Evolutionary conservation across 2,888 invertebrate species (phyloP).

Genomic region (Cerceris ruficornis): DNA sequence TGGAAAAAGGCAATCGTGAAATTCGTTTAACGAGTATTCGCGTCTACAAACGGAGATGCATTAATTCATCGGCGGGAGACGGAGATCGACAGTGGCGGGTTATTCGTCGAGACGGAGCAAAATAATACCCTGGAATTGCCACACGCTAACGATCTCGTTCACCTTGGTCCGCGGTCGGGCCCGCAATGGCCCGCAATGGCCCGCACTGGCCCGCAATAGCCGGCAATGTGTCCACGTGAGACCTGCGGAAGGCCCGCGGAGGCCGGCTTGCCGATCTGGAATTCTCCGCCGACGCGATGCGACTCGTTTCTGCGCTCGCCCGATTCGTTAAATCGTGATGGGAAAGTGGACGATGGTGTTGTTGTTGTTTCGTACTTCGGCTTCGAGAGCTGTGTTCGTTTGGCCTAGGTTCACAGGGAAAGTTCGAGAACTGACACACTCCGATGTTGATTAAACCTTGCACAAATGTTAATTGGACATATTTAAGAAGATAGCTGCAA

Average conservation of each 20-base stretch:
- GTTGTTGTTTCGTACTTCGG: too few species aligned
- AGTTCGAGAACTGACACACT: too few species aligned
- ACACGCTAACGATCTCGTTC: constrained; percentile 59
- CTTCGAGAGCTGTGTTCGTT: too few species aligned
- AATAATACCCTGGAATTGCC: constrained; percentile 1
- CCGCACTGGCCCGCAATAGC: not conserved
- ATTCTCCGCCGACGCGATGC: too few species aligned
- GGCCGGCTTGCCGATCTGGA: too few species aligned
- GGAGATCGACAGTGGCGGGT: not conserved
- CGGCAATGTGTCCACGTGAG: too few species aligned
- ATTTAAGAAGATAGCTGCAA: too few species aligned
- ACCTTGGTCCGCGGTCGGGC: constrained; percentile 56
- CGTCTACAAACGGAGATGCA: not conserved
- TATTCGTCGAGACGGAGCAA: not conserved
- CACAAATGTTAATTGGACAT: too few species aligned
- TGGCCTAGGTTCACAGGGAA: too few species aligned
- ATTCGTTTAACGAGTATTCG: not conserved
- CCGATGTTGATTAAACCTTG: too few species aligned
- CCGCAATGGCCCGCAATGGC: not conserved
- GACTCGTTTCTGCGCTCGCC: not conserved
- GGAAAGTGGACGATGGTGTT: too few species aligned
- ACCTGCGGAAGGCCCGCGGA: too few species aligned
- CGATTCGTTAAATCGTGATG: not conserved
- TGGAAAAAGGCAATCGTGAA: not conserved
- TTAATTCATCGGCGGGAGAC: not conserved